A percentile compares a stretch with the other conserved stretches of the same genome.
Evolutionary conservation across 2,113 vertebrate genomes (phyloP).

Genomic region (Pseudorectes ferrugineus): DNA sequence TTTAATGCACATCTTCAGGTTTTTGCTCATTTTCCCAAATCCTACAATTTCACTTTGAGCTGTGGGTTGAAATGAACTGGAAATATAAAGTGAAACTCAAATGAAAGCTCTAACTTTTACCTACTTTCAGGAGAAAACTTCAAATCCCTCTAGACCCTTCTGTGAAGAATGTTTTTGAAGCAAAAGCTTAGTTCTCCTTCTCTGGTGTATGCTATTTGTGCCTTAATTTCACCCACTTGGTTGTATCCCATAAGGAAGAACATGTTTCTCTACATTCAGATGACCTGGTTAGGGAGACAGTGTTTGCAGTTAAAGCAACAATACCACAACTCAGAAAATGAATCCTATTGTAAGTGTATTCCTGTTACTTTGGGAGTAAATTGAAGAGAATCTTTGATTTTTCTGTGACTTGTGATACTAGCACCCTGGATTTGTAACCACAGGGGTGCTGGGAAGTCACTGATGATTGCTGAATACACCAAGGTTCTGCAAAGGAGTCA

Average conservation of each 20-base stretch:
- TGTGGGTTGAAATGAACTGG: conserved; percentile 15
- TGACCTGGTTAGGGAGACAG: neutral
- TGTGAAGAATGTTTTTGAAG: conserved; percentile 47
- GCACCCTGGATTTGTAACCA: neutral
- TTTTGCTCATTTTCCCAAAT: conserved; percentile 17
- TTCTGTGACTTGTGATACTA: neutral
- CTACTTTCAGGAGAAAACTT: conserved; percentile 51
- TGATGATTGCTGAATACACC: neutral
- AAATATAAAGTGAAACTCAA: conserved; percentile 38
- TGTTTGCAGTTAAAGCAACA: neutral
- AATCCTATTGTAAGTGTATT: neutral
- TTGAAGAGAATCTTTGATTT: neutral
- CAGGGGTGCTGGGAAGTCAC: neutral
- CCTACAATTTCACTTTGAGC: conserved; percentile 39
- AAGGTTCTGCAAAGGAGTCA: neutral
- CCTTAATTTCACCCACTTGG: conserved; percentile 51
- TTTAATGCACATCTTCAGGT: neutral
- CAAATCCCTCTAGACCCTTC: conserved; percentile 38
- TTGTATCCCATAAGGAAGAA: neutral
- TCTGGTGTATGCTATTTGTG: neutral
- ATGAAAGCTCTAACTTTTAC: conserved; percentile 53
- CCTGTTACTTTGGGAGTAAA: neutral
- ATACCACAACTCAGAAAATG: neutral
- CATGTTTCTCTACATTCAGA: neutral
- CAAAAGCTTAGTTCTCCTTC: conserved; percentile 39